phyloP scores from a whole-genome alignment of 2,113 vertebrate genomes.

The Crotalus horridus region DNA sequence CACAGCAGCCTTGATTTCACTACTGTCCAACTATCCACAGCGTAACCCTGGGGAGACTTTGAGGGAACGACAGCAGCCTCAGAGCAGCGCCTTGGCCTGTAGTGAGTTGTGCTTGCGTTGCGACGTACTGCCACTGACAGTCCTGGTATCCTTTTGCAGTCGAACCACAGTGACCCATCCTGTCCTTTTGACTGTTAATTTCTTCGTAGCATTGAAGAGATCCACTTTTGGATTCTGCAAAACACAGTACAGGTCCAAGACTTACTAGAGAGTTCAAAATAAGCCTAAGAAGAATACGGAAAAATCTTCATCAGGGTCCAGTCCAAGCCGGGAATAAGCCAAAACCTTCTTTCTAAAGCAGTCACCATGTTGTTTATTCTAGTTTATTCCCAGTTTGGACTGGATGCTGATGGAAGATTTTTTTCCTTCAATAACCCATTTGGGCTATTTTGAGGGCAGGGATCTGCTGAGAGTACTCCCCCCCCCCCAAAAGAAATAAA shows the following conservation, averaged over 20 bases:
- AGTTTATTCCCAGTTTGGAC: too few species aligned
- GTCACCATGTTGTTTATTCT: too few species aligned
- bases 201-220: conserved; percentile 38
- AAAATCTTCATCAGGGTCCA: too few species aligned
- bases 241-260: background rate
- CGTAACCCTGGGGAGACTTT: background rate
- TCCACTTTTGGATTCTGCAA: conserved; percentile 30
- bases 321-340: too few species aligned
- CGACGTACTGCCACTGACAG: conserved; percentile 34
- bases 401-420: too few species aligned
- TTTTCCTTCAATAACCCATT: background rate
- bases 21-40: background rate
- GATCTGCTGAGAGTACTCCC: background rate
- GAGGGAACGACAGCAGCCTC: background rate
- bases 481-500: background rate
- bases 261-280: too few species aligned
- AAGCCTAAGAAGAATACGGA: background rate
- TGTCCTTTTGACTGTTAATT: conserved; percentile 41
- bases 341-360: too few species aligned
- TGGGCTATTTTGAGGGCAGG: background rate
- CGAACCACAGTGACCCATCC: conserved; percentile 43
- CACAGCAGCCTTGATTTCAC: background rate
- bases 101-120: background rate
- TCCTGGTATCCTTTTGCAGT: background rate
- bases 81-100: background rate